These are phyloP conservation scores for Mycalesis mineus DNA, from an alignment of 2,888 invertebrate species.

Conservation along the genomic window DNA sequence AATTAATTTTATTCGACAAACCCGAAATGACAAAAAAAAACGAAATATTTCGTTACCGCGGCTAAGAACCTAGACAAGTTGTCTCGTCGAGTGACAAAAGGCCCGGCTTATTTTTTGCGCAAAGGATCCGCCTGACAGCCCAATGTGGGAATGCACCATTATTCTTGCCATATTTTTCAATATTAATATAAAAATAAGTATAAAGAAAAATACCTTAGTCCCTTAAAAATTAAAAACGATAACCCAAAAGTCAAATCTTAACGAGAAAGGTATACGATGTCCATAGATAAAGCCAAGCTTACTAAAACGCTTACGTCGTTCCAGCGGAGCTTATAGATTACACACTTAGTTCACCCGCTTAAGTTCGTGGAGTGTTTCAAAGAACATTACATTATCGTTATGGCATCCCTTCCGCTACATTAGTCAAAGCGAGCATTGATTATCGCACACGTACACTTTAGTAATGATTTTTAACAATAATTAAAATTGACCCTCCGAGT, in stretches of 20 bases:
- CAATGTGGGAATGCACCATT: too few species aligned
- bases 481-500: background rate
- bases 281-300: background rate
- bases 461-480: background rate
- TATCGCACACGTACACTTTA: conserved; percentile 2
- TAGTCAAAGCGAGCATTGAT: conserved; percentile 23
- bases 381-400: conserved; percentile 17
- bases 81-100: too few species aligned
- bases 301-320: background rate
- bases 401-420: conserved; percentile 24
- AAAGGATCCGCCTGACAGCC: too few species aligned
- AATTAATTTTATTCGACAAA: too few species aligned
- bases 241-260: background rate
- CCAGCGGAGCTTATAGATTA: conserved; percentile 2
- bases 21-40: too few species aligned
- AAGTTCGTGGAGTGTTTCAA: conserved; percentile 6
- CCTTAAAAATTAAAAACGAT: too few species aligned
- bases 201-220: too few species aligned
- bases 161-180: too few species aligned
- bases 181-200: too few species aligned
- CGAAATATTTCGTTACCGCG: too few species aligned
- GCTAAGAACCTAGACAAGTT: too few species aligned
- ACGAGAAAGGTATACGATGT: background rate
- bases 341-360: conserved; percentile 7
- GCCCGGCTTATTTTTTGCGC: too few species aligned